Base-by-base conservation (phyloP, 92 coral and sea anemone species). In the Virgularia gustaviana region DNA sequence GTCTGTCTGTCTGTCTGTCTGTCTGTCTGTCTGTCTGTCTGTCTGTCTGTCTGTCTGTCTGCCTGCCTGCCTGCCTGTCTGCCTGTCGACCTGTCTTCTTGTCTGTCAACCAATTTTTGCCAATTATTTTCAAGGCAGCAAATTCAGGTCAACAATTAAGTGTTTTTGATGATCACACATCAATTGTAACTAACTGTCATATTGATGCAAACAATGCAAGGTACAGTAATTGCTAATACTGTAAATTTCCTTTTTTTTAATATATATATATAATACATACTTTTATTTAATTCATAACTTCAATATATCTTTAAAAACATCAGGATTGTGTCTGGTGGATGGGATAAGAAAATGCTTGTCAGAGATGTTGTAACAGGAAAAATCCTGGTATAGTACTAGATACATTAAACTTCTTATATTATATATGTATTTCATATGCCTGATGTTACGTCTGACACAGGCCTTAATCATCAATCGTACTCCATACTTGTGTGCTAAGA, bases 281-380 rank as follows among this genome's bases (percentile, higher is more conserved):
- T 55, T 58, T 58, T 58, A 16, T 53, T 9, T n/a, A 28, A 20
- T 63, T 9, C 22, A 32, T 63, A 23, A 3, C 9, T 25, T 30
- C 7, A 13, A 12, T 13, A 9, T 33, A 22, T 13, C 20, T 15
- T 65, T n/a, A 11, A 37, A 30, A 25, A n/a, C 36, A 2, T 25
- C 36, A 92, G 99, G 81, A 81, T 94, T 49, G 96, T 91, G 32
- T 94, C 99, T 28, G 96, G 94, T 36, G 89, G 99, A 53, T 94
- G 99, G 99, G 99, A 94, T 82, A 94, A 94, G 68, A 84, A 67
- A 45, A 87, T 94, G 25, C 72, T 88, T 43, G 87, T 94, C 29
- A 86, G 96, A 90, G 96, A 89, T 54, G 80, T 87, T 49, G 85
- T 79, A 63, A 84, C 99, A 44, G 99, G 99, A 31, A 73, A 84